Base-by-base conservation (phyloP, 2,888 invertebrate genomes). In the Eumerus sabulonum region DNA sequence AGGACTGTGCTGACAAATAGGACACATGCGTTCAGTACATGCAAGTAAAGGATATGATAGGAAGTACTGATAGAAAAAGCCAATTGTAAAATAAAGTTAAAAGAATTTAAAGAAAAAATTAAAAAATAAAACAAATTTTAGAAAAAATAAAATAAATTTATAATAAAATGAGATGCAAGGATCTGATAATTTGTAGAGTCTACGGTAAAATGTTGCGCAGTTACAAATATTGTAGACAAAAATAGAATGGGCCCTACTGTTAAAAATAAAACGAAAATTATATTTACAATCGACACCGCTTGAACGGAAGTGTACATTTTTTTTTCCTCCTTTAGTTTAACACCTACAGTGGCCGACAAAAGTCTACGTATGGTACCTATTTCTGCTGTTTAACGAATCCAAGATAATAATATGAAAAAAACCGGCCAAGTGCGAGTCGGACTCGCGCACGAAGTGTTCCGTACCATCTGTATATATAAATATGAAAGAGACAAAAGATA, bases 111-210 rank as follows among this genome's bases (percentile, higher is more conserved):
- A 47, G 27, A 50, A 35, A 51, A 44, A 64, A 60, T 14, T 12
- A 64, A 45, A 64, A 53, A 45, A 12, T 56, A 66, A 51, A 17
- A 14, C 47, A 44, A 62, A 47, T 40, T 16, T 47, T 60, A 36
- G 9, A 35, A 42, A 35, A 17, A 57, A 40, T n/a, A 19, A 63
- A 67, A 67, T 38, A 12, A 63, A 63, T 44, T 50, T 47, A 48
- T 67, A 79, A 64, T 64, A 36, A 79, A 70, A 79, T 64, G 59
- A 79, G 74, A 79, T 79, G 79, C 74, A 79, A n/a, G 42, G 50
- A 79, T 74, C 64, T 68, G 64, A 79, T 60, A 56, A 60, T 66
- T 64, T 59, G 47, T 45, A 56, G 44, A 27, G 7, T 70, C 60
- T 73, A 54, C 64, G 60, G 54, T 44, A 64, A 38, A 70, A 70